These are phyloP conservation scores for Diadophis punctatus DNA, from an alignment of 2,113 vertebrate genomes.

Conservation along the genomic window DNA sequence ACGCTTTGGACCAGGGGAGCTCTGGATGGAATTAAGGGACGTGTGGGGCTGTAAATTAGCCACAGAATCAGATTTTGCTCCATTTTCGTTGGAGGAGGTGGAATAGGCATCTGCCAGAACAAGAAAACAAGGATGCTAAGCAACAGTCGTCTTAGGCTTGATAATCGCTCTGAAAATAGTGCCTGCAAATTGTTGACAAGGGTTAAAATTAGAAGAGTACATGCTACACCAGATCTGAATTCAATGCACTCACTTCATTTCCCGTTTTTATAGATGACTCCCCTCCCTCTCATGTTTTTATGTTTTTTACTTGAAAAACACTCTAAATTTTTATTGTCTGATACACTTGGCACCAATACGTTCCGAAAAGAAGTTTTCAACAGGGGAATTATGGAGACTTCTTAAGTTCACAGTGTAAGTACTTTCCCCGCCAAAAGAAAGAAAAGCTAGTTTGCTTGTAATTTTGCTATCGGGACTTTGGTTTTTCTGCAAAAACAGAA, in stretches of 20 bases:
- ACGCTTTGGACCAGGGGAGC: constrained; percentile 91
- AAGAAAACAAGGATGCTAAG: constrained; percentile 29
- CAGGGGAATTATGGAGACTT: not conserved
- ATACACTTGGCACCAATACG: not conserved
- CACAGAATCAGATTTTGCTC: constrained; percentile 90
- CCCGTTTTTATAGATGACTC: not conserved
- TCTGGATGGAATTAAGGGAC: constrained; percentile 89
- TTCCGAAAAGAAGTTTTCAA: no score
- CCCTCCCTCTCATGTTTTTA: not conserved
- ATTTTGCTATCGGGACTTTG: not conserved
- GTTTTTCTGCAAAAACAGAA: not conserved
- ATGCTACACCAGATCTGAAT: not conserved
- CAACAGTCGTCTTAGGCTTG: constrained; percentile 5
- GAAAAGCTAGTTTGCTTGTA: not conserved
- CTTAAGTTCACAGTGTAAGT: not conserved
- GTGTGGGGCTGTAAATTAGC: constrained; percentile 89
- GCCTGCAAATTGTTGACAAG: not conserved
- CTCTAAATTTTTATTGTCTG: not conserved
- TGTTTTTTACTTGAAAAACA: not conserved
- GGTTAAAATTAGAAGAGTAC: not conserved
- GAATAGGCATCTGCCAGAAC: constrained; percentile 79
- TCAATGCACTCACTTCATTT: not conserved
- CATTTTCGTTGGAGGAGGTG: constrained; percentile 79
- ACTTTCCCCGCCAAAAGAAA: not conserved
- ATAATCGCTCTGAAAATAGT: not conserved